Evolutionary conservation across 2,113 vertebrate genomes (phyloP).

Genomic region (Microcebus ravelobensis): DNA sequence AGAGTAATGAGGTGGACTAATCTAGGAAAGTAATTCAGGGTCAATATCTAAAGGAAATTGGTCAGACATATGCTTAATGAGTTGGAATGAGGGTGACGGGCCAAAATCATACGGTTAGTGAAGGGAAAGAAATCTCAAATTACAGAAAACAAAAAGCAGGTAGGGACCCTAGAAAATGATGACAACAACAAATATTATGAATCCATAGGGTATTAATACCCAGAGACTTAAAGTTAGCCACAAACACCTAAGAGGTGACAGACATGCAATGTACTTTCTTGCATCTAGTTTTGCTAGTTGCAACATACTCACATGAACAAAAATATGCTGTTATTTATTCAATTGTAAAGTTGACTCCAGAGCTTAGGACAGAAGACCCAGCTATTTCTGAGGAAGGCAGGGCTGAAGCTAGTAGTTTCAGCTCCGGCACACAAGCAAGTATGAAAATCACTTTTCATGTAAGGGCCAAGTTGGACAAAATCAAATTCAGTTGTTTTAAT

Average conservation of each 20-base stretch:
- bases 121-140: not conserved
- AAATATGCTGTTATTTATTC: constrained; percentile 48
- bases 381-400: constrained; percentile 64
- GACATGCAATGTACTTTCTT: not conserved
- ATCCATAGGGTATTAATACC: not conserved
- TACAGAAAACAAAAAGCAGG: not conserved
- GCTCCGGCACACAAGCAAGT: constrained; percentile 34
- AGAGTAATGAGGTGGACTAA: not conserved
- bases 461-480: constrained; percentile 70
- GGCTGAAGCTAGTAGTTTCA: not conserved
- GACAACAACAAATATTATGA: not conserved
- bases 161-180: not conserved
- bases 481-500: constrained; percentile 75
- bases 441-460: constrained; percentile 23
- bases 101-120: not conserved
- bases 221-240: not conserved
- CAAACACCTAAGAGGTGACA: not conserved
- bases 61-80: not conserved
- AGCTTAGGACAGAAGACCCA: constrained; percentile 37
- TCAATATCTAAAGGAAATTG: not conserved
- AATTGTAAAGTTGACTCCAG: constrained; percentile 53
- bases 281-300: constrained; percentile 32
- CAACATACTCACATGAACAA: not conserved
- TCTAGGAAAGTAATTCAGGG: not conserved
- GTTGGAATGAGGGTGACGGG: not conserved